Percentiles rank a stretch among this genome's conserved stretches.
Conservation (phyloP, 2,888 invertebrate genomes). For the Orchesellides sinensis region DNA sequence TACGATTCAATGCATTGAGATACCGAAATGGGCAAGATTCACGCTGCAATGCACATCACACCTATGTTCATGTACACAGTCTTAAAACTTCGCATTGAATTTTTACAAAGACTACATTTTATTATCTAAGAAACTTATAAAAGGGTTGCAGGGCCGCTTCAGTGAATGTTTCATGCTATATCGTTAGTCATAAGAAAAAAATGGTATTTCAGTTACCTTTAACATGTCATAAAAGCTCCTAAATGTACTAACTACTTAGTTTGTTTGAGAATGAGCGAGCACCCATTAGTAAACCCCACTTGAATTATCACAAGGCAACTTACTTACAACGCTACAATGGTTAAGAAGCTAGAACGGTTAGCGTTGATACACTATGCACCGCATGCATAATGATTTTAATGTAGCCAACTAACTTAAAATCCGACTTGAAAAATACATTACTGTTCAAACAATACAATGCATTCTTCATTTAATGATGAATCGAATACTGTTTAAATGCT, state of each 20-base stretch:
- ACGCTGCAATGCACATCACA: constrained; percentile 7
- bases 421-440: background rate
- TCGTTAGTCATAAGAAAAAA: background rate
- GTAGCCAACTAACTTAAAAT: no score
- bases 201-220: constrained; percentile 47
- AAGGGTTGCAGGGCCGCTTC: constrained; percentile 44
- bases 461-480: background rate
- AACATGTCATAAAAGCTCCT: no score
- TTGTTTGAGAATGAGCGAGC: no score
- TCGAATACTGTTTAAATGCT: constrained; percentile 10
- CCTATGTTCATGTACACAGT: background rate
- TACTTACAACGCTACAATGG: no score
- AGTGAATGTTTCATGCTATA: no score
- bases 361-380: no score
- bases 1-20: background rate
- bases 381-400: no score
- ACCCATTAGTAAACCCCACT: no score
- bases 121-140: constrained; percentile 5
- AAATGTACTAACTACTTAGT: no score
- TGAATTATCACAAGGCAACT: no score
- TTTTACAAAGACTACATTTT: constrained; percentile 41
- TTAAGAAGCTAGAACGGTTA: no score
- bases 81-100: constrained; percentile 13
- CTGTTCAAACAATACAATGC: constrained; percentile 33
- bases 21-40: background rate